Base-by-base conservation (phyloP, 2,797 vertebrate species). In the Hydrophis major region DNA sequence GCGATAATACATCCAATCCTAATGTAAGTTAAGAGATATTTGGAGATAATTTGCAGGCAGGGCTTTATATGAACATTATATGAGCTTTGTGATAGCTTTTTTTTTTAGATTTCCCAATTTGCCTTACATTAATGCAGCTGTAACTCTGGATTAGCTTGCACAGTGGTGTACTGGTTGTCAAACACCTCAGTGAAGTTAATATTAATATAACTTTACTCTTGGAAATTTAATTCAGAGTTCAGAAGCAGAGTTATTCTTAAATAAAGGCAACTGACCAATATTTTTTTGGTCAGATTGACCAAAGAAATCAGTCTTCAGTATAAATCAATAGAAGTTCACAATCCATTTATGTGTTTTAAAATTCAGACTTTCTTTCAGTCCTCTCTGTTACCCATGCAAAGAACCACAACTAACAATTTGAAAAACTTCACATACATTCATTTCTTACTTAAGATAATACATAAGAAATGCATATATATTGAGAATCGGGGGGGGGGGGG, bases 341-440 rank as follows among this genome's bases (percentile, higher is more conserved):
- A 90, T 74, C 63, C 90, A 89, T 93, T 86, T 63, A 89, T 74
- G 90, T 10, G 37, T 18, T 78, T 22, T 61, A 59, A 11, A 78
- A 56, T 89, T 89, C 60, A 87, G 91, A 59, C 6, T 53, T 86
- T 63, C 59, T 91, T 47, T 88, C 78, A 61, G 55, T 86, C 78
- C 25, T 87, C 90, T 87, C 89, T 56, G n/a, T 69, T 89, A 89
- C 74, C 66, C 57, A 83, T 89, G 59, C 74, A 89, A 61, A 91
- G 57, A 78, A 50, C 27, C 92, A 93, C 92, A 89, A 55, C 27
- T 93, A 90, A 47, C 86, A 92, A 95, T 74, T 94, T 94, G 94
- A 89, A 93, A 95, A 96, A 96, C 69, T 69, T 42, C 96, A 94
- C 92, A 95, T 95, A 93, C 92, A 96, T 28, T 95, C 53, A 93